These are phyloP conservation scores for Neofelis nebulosa DNA, from an alignment of 2,113 vertebrate species.

Conservation along the genomic window DNA sequence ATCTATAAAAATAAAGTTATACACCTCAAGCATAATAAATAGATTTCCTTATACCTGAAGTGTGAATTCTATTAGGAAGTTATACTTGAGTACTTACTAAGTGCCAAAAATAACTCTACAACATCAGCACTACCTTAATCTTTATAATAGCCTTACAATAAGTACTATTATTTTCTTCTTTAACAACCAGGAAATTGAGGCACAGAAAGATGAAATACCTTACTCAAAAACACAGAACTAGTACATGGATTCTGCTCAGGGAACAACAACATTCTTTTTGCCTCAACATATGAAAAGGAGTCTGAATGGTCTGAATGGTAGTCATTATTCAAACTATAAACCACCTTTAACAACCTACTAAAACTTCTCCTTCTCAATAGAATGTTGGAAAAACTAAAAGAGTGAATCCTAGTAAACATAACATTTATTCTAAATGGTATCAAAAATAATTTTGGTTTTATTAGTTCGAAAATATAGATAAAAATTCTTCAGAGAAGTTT, in stretches of 20 bases:
- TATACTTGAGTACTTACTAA: neutral
- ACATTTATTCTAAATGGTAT: neutral
- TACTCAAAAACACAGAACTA: neutral
- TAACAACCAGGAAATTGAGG: neutral
- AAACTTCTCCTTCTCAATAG: neutral
- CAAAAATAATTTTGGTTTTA: neutral
- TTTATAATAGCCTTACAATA: neutral
- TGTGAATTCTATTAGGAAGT: neutral
- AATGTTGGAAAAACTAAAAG: conserved; percentile 10
- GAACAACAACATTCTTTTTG: neutral
- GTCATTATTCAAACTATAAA: conserved; percentile 16
- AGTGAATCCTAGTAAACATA: neutral
- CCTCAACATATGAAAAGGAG: neutral
- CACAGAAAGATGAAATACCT: neutral
- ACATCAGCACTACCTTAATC: neutral
- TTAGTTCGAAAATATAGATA: neutral
- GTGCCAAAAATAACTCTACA: neutral
- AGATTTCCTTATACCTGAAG: neutral
- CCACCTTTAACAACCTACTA: neutral
- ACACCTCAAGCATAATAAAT: conserved; percentile 13
- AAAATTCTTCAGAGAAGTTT: neutral
- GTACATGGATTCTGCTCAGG: neutral
- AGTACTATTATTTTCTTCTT: neutral
- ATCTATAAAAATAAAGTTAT: neutral
- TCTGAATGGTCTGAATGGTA: neutral